Evolutionary conservation across 2,888 invertebrate genomes (phyloP), one percentile per base, ranked within the genome.

Genomic region (Choreutis nemorana): DNA sequence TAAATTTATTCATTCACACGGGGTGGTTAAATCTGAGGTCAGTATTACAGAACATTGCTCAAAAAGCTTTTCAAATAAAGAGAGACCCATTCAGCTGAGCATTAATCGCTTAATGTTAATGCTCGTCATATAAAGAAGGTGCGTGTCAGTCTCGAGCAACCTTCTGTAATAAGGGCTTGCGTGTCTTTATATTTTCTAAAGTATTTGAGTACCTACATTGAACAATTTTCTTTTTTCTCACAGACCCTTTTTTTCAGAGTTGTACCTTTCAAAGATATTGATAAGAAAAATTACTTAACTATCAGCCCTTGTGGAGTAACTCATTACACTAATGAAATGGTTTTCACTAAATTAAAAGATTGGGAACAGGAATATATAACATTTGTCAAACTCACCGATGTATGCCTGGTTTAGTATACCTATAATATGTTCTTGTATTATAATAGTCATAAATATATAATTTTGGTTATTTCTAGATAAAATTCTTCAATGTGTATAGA

Each of bases 281-380:
- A 88, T 44, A 84, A 82, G 50, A 81, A 67, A 9, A 88, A 90
- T 48, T 91, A 86, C 55, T 85, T 90, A 48, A 94, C 94, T 0
- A 87, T 95, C 42, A 91, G 94, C 41, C 71, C 83, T 2, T 84
- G 87, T 50, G 95, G 94, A 1, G 90, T 94, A 0, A 87, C 91
- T n/a, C 88, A 90, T 46, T 87, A 85, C 56, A 83, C 81, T 8
- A 84, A 83, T 30, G 92, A 92, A 55, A 87, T 89, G 62, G 85
- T 85, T 8, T 94, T 91, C 51, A 91, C 91, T 0, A 83, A 87
- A 6, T 71, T 94, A 4, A 81, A 85, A 11, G 81, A 86, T 35
- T 94, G 93, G 93, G 89, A 91, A 53, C 84, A 84, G 33, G 93
- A 94, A 53, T 93, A 91, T 48, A 83, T 83, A n/a, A 86, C 86